Conservation (phyloP, 1,140 invertebrate species). For the Pissodes strobi region DNA sequence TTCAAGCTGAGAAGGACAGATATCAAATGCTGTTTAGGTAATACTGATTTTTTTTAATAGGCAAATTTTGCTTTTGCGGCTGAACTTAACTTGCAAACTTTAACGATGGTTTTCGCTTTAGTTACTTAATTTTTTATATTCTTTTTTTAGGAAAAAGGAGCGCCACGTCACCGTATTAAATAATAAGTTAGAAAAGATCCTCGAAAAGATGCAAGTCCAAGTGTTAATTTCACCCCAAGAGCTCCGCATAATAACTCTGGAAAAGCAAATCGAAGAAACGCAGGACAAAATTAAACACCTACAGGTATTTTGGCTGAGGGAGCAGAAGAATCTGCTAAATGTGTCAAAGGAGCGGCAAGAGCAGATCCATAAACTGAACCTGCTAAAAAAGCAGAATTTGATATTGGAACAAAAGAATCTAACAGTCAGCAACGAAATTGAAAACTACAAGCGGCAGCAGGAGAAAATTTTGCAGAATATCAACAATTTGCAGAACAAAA, state of each 20-base stretch:
- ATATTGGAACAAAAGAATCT: conserved; percentile 76
- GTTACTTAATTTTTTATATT: conserved; percentile 24
- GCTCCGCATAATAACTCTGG: conserved; percentile 63
- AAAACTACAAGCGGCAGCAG: conserved; percentile 62
- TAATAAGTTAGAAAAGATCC: conserved; percentile 62
- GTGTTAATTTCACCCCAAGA: conserved; percentile 56
- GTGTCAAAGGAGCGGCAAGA: conserved; percentile 68
- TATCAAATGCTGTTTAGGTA: conserved; percentile 39
- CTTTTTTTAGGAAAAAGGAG: conserved; percentile 57
- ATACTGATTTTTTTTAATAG: too few species aligned
- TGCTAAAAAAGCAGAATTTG: conserved; percentile 72
- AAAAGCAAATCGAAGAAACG: conserved; percentile 64
- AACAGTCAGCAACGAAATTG: conserved; percentile 67
- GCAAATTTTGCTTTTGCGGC: neutral
- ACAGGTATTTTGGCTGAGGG: conserved; percentile 74
- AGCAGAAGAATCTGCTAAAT: conserved; percentile 70
- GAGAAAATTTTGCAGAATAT: conserved; percentile 63
- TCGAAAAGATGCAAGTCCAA: conserved; percentile 49
- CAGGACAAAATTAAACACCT: conserved; percentile 64
- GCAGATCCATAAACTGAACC: conserved; percentile 67
- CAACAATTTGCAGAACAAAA: conserved; percentile 62
- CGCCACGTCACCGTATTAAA: conserved; percentile 60
- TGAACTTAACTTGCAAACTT: neutral
- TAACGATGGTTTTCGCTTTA: neutral
- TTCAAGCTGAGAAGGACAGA: conserved; percentile 60